A percentile compares a stretch with the other conserved stretches of the same genome.
phyloP scores from a whole-genome alignment of 2,888 invertebrate genomes.

The Serrognathus titanus region DNA sequence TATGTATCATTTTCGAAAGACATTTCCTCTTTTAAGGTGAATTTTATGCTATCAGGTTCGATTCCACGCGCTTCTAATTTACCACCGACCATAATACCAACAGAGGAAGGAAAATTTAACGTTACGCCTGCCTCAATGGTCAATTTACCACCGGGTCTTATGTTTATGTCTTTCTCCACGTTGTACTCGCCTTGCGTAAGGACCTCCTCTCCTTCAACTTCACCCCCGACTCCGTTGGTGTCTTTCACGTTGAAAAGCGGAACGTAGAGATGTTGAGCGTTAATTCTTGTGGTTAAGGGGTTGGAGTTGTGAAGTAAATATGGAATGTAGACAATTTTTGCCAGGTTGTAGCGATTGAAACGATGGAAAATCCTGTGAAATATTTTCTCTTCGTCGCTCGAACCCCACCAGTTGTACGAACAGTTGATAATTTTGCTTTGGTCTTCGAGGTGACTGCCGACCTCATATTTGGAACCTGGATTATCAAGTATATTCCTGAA shows the following conservation, averaged over 20 bases:
- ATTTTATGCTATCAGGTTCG: conserved; percentile 73
- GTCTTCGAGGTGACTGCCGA: conserved; percentile 92
- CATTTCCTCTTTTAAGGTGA: conserved; percentile 76
- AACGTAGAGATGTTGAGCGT: conserved; percentile 71
- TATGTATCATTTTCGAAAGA: conserved; percentile 61
- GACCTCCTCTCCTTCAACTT: conserved; percentile 87
- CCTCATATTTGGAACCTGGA: conserved; percentile 85
- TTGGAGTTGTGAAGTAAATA: conserved; percentile 87
- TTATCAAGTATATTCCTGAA: conserved; percentile 91
- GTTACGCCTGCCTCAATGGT: conserved; percentile 85
- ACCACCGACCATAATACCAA: conserved; percentile 96
- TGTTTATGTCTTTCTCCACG: conserved; percentile 91
- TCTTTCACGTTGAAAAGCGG: conserved; percentile 68
- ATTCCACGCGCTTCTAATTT: conserved; percentile 79
- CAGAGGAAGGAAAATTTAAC: conserved; percentile 84
- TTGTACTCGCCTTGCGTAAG: conserved; percentile 81
- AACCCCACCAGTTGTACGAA: conserved; percentile 90
- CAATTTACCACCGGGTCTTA: conserved; percentile 88
- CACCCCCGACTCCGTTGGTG: conserved; percentile 78
- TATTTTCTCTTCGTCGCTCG: conserved; percentile 68
- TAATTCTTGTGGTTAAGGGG: conserved; percentile 80
- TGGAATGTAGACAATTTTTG: conserved; percentile 87
- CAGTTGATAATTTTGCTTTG: conserved; percentile 93
- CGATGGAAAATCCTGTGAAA: conserved; percentile 76
- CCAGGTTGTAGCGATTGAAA: conserved; percentile 91